These are phyloP conservation scores for Rhinoptilus africanus DNA, from an alignment of 2,113 vertebrate genomes.

Conservation along the genomic window DNA sequence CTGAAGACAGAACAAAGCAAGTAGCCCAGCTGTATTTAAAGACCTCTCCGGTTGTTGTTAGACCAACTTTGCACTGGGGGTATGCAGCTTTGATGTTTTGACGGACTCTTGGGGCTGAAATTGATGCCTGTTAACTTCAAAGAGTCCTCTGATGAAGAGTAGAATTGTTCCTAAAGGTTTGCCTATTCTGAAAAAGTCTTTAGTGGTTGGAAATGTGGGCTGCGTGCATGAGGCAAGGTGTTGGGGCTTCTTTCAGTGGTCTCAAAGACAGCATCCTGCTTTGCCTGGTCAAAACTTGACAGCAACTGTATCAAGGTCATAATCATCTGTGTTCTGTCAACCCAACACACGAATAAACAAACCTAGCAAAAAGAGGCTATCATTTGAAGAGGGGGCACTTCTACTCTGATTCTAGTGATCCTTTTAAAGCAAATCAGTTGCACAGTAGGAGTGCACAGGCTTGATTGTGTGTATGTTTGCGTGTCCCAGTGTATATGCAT, in stretches of 20 bases:
- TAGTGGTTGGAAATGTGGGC: background rate
- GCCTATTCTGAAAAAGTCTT: background rate
- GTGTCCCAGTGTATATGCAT: background rate
- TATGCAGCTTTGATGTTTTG: background rate
- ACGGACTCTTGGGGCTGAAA: background rate
- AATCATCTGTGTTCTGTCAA: background rate
- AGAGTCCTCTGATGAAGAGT: background rate
- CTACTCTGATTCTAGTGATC: background rate
- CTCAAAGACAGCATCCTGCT: background rate
- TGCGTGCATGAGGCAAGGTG: background rate
- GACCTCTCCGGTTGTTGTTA: background rate
- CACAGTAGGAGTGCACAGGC: background rate
- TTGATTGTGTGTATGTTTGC: background rate
- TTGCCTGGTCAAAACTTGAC: background rate
- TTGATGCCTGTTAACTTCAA: background rate
- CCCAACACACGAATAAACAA: background rate
- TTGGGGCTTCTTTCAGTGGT: too few relatives aligned
- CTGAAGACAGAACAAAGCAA: background rate
- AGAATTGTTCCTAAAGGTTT: background rate
- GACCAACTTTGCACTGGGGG: background rate
- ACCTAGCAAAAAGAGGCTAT: background rate
- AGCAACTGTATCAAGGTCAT: background rate
- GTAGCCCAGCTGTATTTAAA: background rate
- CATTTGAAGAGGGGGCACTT: background rate
- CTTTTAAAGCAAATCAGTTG: background rate